Evolutionary conservation across 2,888 invertebrate species (phyloP).

Genomic region (Drosophila niveifrons): DNA sequence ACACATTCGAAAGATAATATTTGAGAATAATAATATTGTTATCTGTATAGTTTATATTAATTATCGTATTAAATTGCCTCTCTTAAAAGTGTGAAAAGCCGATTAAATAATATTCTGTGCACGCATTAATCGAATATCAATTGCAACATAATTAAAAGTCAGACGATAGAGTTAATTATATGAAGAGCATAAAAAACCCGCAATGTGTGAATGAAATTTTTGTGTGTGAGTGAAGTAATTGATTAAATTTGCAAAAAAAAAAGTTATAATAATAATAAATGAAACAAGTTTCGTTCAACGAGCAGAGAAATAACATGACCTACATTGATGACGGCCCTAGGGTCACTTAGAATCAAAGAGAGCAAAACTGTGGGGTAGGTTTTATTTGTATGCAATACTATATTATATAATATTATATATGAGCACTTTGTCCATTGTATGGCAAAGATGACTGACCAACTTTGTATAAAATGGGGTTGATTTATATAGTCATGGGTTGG

Average conservation of each 20-base stretch:
- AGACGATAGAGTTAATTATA: slow-evolving; percentile 48
- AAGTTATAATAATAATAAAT: slow-evolving; percentile 24
- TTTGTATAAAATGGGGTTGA: no score
- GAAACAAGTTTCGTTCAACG: slow-evolving; percentile 30
- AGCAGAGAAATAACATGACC: slow-evolving; percentile 37
- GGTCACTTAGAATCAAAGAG: slow-evolving; percentile 11
- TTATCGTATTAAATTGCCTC: slow-evolving; percentile 2
- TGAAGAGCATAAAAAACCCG: slow-evolving; percentile 28
- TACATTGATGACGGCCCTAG: slow-evolving; percentile 12
- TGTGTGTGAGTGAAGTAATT: slow-evolving; percentile 19
- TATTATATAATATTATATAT: background rate
- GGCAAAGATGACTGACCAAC: no score
- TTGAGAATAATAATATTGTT: background rate
- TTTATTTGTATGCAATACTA: background rate
- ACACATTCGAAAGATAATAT: slow-evolving; percentile 28
- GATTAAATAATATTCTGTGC: slow-evolving; percentile 15
- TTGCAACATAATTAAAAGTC: slow-evolving; percentile 62
- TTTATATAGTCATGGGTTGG: no score
- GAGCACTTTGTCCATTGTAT: background rate
- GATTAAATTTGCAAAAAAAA: slow-evolving; percentile 32
- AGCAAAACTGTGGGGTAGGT: background rate
- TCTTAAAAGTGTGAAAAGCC: slow-evolving; percentile 5
- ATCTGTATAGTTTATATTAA: slow-evolving; percentile 4
- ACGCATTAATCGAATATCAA: slow-evolving; percentile 48
- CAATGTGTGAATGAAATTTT: slow-evolving; percentile 54